Evolutionary conservation across 2,888 invertebrate species (phyloP).

Genomic region (Mongoloraphidia duomilia): DNA sequence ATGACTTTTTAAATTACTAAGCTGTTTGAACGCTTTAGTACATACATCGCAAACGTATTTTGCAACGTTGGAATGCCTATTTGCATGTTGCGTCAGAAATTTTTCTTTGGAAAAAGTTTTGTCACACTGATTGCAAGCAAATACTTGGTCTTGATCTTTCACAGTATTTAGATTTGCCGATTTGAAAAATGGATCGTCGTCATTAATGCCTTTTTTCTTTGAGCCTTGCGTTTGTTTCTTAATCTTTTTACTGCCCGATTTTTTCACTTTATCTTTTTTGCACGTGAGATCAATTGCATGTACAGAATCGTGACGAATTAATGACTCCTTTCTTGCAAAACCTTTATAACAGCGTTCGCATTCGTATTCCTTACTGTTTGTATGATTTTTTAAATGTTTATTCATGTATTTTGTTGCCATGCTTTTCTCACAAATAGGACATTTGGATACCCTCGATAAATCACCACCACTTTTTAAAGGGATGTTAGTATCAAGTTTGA

Average conservation of each 20-base stretch:
- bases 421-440: too few relatives aligned
- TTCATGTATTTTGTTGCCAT: too few relatives aligned
- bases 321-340: neutral
- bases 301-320: too few relatives aligned
- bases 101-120: too few relatives aligned
- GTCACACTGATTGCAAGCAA: too few relatives aligned
- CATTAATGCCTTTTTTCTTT: conserved; percentile 1
- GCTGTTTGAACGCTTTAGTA: conserved; percentile 1
- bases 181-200: conserved; percentile 27
- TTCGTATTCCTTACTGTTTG: neutral
- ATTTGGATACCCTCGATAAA: too few relatives aligned
- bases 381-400: neutral
- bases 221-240: conserved; percentile 7
- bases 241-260: conserved; percentile 10
- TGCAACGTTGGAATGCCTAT: too few relatives aligned
- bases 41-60: neutral
- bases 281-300: conserved; percentile 12
- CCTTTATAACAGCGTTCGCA: neutral
- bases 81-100: too few relatives aligned
- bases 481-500: too few relatives aligned
- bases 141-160: conserved; percentile 11
- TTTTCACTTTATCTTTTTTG: conserved; percentile 17
- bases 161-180: conserved; percentile 14
- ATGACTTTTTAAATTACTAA: neutral
- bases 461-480: too few relatives aligned